Conservation (phyloP, 2,888 invertebrate genomes). For the Coronaproctus castanopsis region DNA sequence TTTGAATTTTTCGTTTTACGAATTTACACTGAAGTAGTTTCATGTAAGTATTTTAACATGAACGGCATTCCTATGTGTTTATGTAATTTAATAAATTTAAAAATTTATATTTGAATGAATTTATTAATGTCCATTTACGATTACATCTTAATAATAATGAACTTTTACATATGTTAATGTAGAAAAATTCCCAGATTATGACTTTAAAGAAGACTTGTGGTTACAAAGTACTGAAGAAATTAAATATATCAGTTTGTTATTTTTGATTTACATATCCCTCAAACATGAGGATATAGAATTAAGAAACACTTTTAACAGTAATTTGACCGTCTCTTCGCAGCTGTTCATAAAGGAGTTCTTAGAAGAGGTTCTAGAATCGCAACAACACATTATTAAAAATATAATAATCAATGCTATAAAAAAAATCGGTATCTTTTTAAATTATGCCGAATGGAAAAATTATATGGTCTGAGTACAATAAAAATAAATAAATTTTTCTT, state of each 20-base stretch:
- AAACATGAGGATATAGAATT: not conserved
- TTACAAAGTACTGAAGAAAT: not conserved
- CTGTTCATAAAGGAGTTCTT: not conserved
- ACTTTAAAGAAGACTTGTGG: not conserved
- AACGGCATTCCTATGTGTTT: too few species aligned
- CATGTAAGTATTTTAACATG: too few species aligned
- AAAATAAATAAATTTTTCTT: too few species aligned
- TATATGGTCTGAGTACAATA: too few species aligned
- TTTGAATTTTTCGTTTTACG: not conserved
- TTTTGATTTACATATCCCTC: not conserved
- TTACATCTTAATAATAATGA: too few species aligned
- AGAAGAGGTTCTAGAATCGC: not conserved
- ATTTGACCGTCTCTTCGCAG: not conserved
- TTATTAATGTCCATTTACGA: too few species aligned
- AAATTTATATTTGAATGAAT: too few species aligned
- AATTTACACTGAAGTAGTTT: not conserved
- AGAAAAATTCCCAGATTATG: not conserved
- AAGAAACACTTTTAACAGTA: not conserved
- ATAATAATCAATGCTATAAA: not conserved
- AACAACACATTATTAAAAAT: not conserved
- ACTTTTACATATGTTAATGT: too few species aligned
- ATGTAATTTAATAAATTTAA: too few species aligned
- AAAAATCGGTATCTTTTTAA: not conserved
- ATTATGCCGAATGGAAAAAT: too few species aligned
- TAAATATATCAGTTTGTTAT: not conserved